Conservation (phyloP, 64 coral and sea anemone species). For the Montipora capricornis region DNA sequence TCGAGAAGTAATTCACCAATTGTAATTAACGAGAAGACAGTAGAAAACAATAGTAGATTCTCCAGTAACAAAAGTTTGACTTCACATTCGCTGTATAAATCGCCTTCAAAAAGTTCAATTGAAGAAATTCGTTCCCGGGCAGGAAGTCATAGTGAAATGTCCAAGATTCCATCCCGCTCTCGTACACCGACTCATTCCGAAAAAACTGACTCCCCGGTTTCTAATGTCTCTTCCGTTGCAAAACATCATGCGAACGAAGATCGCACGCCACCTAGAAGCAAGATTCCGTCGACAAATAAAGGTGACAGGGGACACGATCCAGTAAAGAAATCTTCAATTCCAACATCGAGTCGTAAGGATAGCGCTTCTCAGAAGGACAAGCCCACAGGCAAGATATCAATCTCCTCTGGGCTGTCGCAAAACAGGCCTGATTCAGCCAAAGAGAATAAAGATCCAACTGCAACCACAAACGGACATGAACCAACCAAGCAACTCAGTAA, state of each 20-base stretch:
- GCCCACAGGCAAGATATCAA: conserved; percentile 31
- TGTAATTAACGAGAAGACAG: background rate
- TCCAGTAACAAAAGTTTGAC: conserved; percentile 48
- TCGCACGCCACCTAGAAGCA: conserved; percentile 60
- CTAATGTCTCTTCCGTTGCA: conserved; percentile 46
- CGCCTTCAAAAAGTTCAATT: conserved; percentile 43
- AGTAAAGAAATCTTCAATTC: conserved; percentile 43
- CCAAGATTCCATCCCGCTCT: conserved; percentile 62
- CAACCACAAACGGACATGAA: conserved; percentile 34
- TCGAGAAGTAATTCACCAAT: conserved; percentile 22
- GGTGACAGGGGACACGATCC: conserved; percentile 44
- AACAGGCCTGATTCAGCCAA: conserved; percentile 62
- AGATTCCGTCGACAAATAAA: conserved; percentile 57
- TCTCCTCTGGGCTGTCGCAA: background rate
- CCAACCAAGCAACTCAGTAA: conserved; percentile 42
- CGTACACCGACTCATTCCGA: background rate
- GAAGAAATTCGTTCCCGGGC: conserved; percentile 10
- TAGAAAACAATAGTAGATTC: background rate
- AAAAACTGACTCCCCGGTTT: conserved; percentile 22
- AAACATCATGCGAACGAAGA: conserved; percentile 25
- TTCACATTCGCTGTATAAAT: conserved; percentile 21
- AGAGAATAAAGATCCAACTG: conserved; percentile 69
- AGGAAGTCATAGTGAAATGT: conserved; percentile 43
- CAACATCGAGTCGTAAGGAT: conserved; percentile 31
- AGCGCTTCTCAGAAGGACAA: conserved; percentile 40